phyloP scores from a whole-genome alignment of 1,140 invertebrate genomes.

The Aethina tumida region DNA sequence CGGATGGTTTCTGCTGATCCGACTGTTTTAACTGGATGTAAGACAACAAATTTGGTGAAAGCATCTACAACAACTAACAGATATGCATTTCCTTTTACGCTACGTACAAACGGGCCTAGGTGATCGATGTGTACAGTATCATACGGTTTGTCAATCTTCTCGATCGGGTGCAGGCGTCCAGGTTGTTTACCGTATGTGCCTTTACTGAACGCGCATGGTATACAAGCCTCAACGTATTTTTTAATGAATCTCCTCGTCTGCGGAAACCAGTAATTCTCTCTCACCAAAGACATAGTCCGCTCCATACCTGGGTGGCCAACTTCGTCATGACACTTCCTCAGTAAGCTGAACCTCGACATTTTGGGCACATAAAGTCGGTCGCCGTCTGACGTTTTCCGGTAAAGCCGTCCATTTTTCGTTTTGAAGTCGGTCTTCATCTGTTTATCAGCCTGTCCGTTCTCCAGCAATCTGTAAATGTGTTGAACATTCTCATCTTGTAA shows the following conservation, averaged over 20 bases:
- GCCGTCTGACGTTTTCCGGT: constrained; percentile 18
- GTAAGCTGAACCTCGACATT: constrained; percentile 23
- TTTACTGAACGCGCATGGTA: constrained; percentile 12
- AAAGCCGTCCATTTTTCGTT: constrained; percentile 23
- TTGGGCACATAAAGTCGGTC: constrained; percentile 27
- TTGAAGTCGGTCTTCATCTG: constrained; percentile 20
- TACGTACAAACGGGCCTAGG: constrained; percentile 21
- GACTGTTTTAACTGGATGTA: constrained; percentile 7
- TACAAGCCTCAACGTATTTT: constrained; percentile 18
- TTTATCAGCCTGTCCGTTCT: background rate
- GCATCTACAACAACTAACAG: constrained; percentile 33
- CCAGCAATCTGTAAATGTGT: background rate
- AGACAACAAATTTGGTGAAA: constrained; percentile 28
- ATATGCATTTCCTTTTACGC: constrained; percentile 19
- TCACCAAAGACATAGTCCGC: constrained; percentile 23
- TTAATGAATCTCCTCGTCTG: constrained; percentile 24
- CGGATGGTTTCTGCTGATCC: constrained; percentile 4
- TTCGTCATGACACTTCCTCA: constrained; percentile 28
- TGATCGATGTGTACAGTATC: constrained; percentile 27
- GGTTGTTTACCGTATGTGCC: constrained; percentile 1
- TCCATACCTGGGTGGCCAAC: constrained; percentile 28
- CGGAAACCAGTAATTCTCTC: constrained; percentile 30
- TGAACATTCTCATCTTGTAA: constrained; percentile 13
- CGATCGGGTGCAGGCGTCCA: constrained; percentile 7
- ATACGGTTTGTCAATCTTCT: constrained; percentile 9